These are phyloP conservation scores for Mesocricetus auratus DNA, from an alignment of 2,113 vertebrate genomes.

Conservation along the genomic window DNA sequence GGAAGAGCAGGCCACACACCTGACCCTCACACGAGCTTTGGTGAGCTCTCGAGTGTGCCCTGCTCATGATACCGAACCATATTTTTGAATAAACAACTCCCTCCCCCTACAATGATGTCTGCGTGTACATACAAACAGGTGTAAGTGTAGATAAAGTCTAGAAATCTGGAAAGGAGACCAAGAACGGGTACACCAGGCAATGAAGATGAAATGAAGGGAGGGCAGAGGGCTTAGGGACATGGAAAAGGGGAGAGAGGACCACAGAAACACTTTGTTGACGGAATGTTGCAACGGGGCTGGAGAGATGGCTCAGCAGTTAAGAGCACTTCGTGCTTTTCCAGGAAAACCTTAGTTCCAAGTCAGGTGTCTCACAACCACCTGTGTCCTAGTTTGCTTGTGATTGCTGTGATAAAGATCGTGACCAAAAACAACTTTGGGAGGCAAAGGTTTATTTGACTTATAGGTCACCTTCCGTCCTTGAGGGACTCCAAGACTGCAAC, in stretches of 20 bases:
- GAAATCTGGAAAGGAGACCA: not conserved
- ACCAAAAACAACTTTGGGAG: too few relatives aligned
- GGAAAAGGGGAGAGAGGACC: not conserved
- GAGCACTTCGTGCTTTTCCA: not conserved
- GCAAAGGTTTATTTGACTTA: not conserved
- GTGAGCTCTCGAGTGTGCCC: not conserved
- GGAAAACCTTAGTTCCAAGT: not conserved
- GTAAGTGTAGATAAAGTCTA: not conserved
- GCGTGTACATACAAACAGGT: not conserved
- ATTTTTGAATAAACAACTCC: not conserved
- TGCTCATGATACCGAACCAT: not conserved
- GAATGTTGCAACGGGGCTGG: not conserved
- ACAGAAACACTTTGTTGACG: not conserved
- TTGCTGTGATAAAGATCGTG: not conserved
- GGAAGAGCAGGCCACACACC: not conserved
- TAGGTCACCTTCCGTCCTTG: not conserved
- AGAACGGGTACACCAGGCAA: not conserved
- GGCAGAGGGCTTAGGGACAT: not conserved
- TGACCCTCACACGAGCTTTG: accelerated
- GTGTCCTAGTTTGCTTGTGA: not conserved
- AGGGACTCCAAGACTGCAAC: not conserved
- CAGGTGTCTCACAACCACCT: too few relatives aligned
- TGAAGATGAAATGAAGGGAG: not conserved
- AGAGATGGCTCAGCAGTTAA: not conserved
- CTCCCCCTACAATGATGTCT: not conserved